Evolutionary conservation across 1,140 invertebrate species (phyloP), one percentile per base, ranked within the genome.

Genomic region (Lethocerus indicus): DNA sequence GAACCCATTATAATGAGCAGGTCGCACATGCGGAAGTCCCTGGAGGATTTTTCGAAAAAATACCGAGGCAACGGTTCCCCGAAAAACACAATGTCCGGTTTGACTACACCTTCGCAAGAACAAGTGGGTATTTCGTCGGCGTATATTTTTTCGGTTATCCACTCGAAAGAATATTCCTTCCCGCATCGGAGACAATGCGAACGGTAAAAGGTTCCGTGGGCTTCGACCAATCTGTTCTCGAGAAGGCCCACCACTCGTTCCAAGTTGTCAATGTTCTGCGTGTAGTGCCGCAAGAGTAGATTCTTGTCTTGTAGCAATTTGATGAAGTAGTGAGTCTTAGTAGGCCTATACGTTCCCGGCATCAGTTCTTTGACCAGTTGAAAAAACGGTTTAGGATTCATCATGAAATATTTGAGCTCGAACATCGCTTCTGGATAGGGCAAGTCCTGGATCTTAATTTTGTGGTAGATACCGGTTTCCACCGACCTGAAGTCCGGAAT

Each of bases 401-500:
- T 68, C 53, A 74, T 65, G 55, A 90, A 90, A 61, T 78, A 89
- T 45, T 78, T 75, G 23, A 95, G 77, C 62, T 94, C 89, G 67
- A 97, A 95, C 57, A 96, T 90, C n/a, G 87, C 83, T 61, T 91
- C 81, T n/a, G 91, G 90, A 69, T 91, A 76, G 0, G 89, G 87
- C 37, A 96, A 70, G 58, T 91, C 81, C 62, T 93, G 95, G 63
- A 94, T 90, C 53, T 83, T 71, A 27, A 97, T 70, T 65, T 95
- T 95, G 61, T 86, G 75, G 67, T 97, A 98, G 1, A 98, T 66
- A 2, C 94, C 93, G 54, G 81, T 86, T 26, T 81, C 83, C 6
- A 89, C 89, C 27, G 86, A 90, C 16, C 92, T 77, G 67, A 88
- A 91, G 64, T 95, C 91, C 36, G 91, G 92, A 61, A 96, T 95